Evolutionary conservation across 2,113 vertebrate species (phyloP).

Genomic region (Oophaga pumilio): DNA sequence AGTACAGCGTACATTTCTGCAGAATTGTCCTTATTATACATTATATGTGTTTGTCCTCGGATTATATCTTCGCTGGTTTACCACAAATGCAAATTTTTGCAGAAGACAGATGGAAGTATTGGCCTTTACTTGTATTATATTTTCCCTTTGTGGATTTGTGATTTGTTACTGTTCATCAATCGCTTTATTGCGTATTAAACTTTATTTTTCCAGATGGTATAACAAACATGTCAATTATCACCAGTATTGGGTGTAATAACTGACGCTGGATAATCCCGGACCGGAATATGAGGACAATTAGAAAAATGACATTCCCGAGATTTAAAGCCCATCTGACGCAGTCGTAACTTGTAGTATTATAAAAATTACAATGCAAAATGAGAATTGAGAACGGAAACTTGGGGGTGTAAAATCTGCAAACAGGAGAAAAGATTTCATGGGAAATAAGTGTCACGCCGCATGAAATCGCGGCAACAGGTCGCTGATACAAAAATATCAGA

Average conservation of each 20-base stretch:
- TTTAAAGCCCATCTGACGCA: slow-evolving; percentile 8
- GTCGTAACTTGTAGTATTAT: not conserved
- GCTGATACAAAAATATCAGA: too few relatives aligned
- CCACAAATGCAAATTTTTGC: slow-evolving; percentile 23
- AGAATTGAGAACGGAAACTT: not conserved
- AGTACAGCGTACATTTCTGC: not conserved
- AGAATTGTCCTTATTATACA: not conserved
- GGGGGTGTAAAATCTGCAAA: not conserved
- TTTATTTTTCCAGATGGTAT: slow-evolving; percentile 58
- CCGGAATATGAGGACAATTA: slow-evolving; percentile 9
- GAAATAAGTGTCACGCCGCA: not conserved
- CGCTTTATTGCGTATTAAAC: slow-evolving; percentile 54
- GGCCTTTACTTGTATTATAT: slow-evolving; percentile 52
- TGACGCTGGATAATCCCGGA: not conserved
- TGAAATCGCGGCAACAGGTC: not conserved
- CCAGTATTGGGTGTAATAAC: not conserved
- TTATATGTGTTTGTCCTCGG: not conserved
- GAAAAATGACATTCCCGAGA: slow-evolving; percentile 29
- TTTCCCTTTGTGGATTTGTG: slow-evolving; percentile 51
- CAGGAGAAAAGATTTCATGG: not conserved
- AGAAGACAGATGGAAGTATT: slow-evolving; percentile 54
- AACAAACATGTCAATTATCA: slow-evolving; percentile 54
- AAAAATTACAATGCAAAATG: slow-evolving; percentile 5
- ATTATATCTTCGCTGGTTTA: not conserved
- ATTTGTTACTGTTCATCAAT: slow-evolving; percentile 54